These are phyloP conservation scores for Romanogobio albipinnatus DNA, from an alignment of 2,113 vertebrate species.

Conservation along the genomic window DNA sequence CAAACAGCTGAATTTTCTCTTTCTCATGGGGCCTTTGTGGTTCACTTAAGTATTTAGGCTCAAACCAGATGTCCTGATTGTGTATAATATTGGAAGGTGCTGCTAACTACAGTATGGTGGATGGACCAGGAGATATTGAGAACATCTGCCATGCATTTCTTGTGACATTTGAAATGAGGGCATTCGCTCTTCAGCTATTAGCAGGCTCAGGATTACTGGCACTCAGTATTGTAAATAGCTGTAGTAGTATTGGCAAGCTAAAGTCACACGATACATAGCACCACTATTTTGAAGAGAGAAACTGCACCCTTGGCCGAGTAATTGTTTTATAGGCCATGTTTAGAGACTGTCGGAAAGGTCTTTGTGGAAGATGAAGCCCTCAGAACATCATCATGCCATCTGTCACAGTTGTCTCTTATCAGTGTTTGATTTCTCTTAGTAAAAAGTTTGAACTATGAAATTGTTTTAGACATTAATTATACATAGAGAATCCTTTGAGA, in stretches of 20 bases:
- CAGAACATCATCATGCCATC: neutral
- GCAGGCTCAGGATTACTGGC: slow-evolving; percentile 7
- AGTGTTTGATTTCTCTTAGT: slow-evolving; percentile 40
- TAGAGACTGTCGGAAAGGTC: neutral
- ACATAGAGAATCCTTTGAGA: slow-evolving; percentile 31
- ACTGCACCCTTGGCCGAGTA: neutral
- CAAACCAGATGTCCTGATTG: slow-evolving; percentile 62
- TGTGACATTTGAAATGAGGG: slow-evolving; percentile 6
- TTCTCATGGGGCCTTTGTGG: slow-evolving; percentile 45
- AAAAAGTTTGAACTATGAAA: neutral
- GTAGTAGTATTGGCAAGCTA: slow-evolving; percentile 5
- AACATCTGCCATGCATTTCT: slow-evolving; percentile 27
- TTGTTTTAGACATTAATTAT: slow-evolving; percentile 11
- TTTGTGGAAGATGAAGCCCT: slow-evolving; percentile 22
- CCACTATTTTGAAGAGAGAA: slow-evolving; percentile 31
- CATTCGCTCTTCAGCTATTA: slow-evolving; percentile 8
- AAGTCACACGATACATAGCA: slow-evolving; percentile 11
- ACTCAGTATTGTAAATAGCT: slow-evolving; percentile 22
- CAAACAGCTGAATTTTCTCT: slow-evolving; percentile 57
- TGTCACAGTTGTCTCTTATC: slow-evolving; percentile 25
- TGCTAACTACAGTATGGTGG: slow-evolving; percentile 46
- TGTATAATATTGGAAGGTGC: slow-evolving; percentile 54
- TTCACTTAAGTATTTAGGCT: slow-evolving; percentile 53
- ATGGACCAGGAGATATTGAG: slow-evolving; percentile 27
- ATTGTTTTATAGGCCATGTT: neutral